phyloP scores from a whole-genome alignment of 2,888 invertebrate genomes.

The Caenorhabditis sp. region DNA sequence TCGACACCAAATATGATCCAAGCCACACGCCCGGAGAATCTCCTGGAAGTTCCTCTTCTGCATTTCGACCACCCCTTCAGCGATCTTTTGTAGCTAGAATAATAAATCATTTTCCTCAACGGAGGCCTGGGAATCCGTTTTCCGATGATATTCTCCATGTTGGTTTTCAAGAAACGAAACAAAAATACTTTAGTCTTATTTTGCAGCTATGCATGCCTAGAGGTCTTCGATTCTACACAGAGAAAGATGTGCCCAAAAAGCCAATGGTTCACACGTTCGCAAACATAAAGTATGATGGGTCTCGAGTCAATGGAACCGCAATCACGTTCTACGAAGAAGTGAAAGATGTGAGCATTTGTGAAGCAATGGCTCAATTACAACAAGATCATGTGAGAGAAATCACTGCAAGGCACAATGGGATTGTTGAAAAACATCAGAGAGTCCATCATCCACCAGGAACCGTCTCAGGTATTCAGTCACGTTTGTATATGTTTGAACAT shows the following conservation, averaged over 20 bases:
- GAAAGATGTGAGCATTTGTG: slow-evolving; percentile 92
- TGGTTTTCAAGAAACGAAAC: slow-evolving; percentile 82
- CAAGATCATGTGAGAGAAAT: slow-evolving; percentile 85
- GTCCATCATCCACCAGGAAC: slow-evolving; percentile 76
- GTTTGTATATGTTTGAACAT: too few relatives aligned
- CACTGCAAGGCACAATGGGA: slow-evolving; percentile 63
- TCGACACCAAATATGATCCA: slow-evolving; percentile 73
- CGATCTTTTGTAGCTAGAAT: slow-evolving; percentile 95
- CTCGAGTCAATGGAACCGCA: slow-evolving; percentile 94
- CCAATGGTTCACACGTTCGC: slow-evolving; percentile 93
- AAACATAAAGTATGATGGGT: slow-evolving; percentile 97
- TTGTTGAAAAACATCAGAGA: slow-evolving; percentile 56
- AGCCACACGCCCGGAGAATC: slow-evolving; percentile 65
- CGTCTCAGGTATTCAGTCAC: slow-evolving; percentile 61
- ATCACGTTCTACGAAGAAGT: slow-evolving; percentile 96
- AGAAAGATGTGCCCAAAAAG: slow-evolving; percentile 88
- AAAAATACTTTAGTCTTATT: not conserved
- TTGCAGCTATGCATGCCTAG: slow-evolving; percentile 93
- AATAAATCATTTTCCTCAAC: slow-evolving; percentile 95
- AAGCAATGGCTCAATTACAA: slow-evolving; percentile 96
- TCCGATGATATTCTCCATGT: slow-evolving; percentile 95
- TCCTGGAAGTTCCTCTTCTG: slow-evolving; percentile 42
- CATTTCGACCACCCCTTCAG: slow-evolving; percentile 90
- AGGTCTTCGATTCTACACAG: slow-evolving; percentile 95
- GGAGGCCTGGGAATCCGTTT: slow-evolving; percentile 87